Evolutionary conservation across 2,888 invertebrate species (phyloP), one percentile per base, ranked within the genome.

Genomic region (Drosophila cognata): DNA sequence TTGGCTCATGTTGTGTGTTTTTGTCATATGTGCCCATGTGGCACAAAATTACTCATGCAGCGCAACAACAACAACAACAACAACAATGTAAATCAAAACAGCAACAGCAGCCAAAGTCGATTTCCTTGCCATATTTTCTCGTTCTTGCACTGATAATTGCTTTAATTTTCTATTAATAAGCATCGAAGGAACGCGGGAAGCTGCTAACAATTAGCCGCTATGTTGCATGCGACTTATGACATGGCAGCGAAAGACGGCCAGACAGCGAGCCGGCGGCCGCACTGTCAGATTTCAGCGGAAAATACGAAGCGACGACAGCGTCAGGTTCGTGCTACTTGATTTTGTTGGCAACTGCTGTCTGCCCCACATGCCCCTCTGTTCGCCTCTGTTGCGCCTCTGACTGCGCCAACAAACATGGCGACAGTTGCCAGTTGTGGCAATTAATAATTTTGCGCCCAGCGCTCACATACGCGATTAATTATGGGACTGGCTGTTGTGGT

Each of bases 391-490:
- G 67, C 62, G 33, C 31, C 50, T 43, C 46, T 46, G 46, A 63
- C 51, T 38, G 64, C 52, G 57, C 71, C 79, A 74, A 84, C 89
- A 84, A 88, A 87, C 87, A 90, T 87, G 87, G 87, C 87, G 87
- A 88, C 87, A 91, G 90, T 88, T 87, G 87, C 85, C 88, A 88
- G 91, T 88, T 88, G 88, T 89, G 88, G 91, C 91, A 92, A 92
- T 92, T 92, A 92, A 92, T 92, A 92, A 92, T 92, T 91, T 91
- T 91, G 77, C 76, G 77, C 56, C 38, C 56, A n/a, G 66, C 71
- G 91, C 81, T 86, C 86, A 87, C 91, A 92, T 89, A 86, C 92
- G 90, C 92, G 91, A 92, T 92, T 92, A 92, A 92, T 92, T 92
- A 91, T 91, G 86, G 57, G 56, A 60, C 68, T 65, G 53, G 62